phyloP scores from a whole-genome alignment of 2,888 invertebrate genomes.

The Coelopa pilipes region DNA sequence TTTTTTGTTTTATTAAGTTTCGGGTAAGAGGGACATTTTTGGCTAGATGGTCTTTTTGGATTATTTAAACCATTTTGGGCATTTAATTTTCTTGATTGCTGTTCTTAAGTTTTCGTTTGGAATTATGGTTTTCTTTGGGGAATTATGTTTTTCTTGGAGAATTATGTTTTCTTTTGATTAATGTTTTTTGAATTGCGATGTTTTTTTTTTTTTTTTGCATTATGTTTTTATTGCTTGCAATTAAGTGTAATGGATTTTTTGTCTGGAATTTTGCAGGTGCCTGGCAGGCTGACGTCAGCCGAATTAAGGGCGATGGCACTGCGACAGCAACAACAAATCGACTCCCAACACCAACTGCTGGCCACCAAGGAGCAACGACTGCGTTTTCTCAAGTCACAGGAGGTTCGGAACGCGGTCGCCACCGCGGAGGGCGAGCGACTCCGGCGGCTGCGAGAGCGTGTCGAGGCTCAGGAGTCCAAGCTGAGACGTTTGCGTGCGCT shows the following conservation, averaged over 20 bases:
- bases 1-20: slow-evolving; percentile 2
- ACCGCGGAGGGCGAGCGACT: slow-evolving; percentile 89
- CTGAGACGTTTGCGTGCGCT: slow-evolving; percentile 89
- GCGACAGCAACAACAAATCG: slow-evolving; percentile 97
- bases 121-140: not conserved
- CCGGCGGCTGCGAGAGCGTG: slow-evolving; percentile 86
- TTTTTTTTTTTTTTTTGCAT: not conserved
- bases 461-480: slow-evolving; percentile 95
- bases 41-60: too few species aligned
- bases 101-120: too few species aligned
- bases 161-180: not conserved
- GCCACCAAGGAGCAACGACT: slow-evolving; percentile 93
- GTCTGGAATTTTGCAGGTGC: slow-evolving; percentile 73
- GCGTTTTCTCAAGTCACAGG: slow-evolving; percentile 94
- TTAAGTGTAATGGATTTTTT: slow-evolving; percentile 11
- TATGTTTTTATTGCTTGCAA: slow-evolving; percentile 3
- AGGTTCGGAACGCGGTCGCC: slow-evolving; percentile 71
- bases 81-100: too few species aligned
- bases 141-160: not conserved
- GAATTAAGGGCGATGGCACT: slow-evolving; percentile 98
- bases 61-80: too few species aligned
- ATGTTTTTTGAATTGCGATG: not conserved
- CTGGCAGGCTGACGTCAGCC: slow-evolving; percentile 91
- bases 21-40: too few species aligned
- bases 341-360: slow-evolving; percentile 90